Evolutionary conservation across 2,797 vertebrate species (phyloP), one percentile per base, ranked within the genome.

Genomic region (Melopsittacus undulatus): DNA sequence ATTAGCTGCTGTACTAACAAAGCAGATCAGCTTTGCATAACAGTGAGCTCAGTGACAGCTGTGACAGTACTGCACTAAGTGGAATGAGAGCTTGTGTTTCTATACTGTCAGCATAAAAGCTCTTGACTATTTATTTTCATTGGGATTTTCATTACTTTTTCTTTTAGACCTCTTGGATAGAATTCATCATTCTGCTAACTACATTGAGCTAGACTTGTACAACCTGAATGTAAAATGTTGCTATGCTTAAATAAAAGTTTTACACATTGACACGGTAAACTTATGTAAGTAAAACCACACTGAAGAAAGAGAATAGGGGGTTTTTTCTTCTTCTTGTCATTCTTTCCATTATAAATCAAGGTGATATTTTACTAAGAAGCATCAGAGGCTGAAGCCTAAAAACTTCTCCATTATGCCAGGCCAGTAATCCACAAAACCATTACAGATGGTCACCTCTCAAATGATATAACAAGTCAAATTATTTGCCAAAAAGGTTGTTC

Each of bases 11-110:
- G 75, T 83, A 24, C 43, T 64, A 66, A 54, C 77, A 86, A 94
- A 95, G 87, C 7, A 3, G 76, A 86, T 96, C 62, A 94, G 46
- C 66, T 94, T 91, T 86, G 87, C 46, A 16, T 59, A 89, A 85
- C 73, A 89, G 34, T 4, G 82, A 91, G 82, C 69, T 68, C 24
- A 5, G 66, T 30, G 66, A 48, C 56, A 70, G 82, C 57, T 5
- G 2, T 27, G 29, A 63, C 18, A 38, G 66, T 14, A 30, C n/a
- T 54, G 43, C 13, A 43, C 43, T 42, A 43, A 69, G 8, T 34
- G 45, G 20, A 87, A 78, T 7, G 19, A 64, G 56, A 86, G 38
- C 49, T 48, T 51, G 46, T 38, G 49, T 43, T 80, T 19, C 23
- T 61, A 6, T 13, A 43, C 0, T 76, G 30, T n/a, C 77, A 88